Conservation (phyloP, 1,140 invertebrate species). For the Cydia splendana region DNA sequence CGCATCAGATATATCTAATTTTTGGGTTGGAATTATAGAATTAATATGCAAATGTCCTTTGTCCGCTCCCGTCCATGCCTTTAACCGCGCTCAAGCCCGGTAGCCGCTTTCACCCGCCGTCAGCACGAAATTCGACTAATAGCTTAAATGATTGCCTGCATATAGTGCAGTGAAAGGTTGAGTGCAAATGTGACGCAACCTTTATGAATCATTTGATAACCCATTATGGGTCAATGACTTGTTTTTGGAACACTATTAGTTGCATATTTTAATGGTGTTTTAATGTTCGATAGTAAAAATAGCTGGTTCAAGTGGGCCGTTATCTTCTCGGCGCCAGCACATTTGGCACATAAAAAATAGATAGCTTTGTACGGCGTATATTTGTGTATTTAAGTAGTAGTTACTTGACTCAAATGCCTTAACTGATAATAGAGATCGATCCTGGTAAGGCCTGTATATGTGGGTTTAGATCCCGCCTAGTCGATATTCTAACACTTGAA, state of each 20-base stretch:
- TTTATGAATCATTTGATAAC: slow-evolving; percentile 35
- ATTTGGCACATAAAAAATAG: neutral
- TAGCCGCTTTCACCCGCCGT: slow-evolving; percentile 71
- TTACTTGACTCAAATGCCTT: too few species aligned
- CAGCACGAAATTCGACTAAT: slow-evolving; percentile 76
- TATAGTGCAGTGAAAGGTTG: slow-evolving; percentile 46
- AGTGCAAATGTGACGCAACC: slow-evolving; percentile 35
- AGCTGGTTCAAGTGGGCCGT: neutral
- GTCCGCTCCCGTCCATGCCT: slow-evolving; percentile 31
- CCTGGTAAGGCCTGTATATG: too few species aligned
- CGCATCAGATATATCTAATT: too few species aligned
- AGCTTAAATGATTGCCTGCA: slow-evolving; percentile 66
- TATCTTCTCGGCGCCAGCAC: neutral
- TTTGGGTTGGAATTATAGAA: too few species aligned
- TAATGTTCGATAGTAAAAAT: slow-evolving; percentile 9
- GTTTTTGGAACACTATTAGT: slow-evolving; percentile 12
- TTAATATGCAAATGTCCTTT: neutral
- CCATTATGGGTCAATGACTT: slow-evolving; percentile 11
- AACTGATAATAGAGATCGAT: too few species aligned
- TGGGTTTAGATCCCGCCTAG: too few species aligned
- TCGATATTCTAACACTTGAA: too few species aligned
- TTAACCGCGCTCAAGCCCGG: slow-evolving; percentile 58
- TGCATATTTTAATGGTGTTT: slow-evolving; percentile 19
- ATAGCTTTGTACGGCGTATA: neutral
- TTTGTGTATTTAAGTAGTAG: neutral